Evolutionary conservation across 2,113 vertebrate genomes (phyloP), one percentile per base, ranked within the genome.

Genomic region (Seriola dumerili): DNA sequence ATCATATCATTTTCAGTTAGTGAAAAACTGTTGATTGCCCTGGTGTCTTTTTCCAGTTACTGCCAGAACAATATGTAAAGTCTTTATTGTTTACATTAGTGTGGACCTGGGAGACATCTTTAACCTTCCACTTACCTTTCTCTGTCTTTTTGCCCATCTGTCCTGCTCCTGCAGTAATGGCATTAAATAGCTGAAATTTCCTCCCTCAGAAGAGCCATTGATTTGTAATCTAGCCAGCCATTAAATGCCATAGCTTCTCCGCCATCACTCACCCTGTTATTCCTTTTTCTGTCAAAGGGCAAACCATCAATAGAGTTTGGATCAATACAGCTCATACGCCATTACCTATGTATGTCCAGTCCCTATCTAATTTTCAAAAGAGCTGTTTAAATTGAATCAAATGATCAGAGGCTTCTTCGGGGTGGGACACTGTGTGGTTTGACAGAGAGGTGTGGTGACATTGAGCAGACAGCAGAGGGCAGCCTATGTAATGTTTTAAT

Each of bases 381-480:
- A 63, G 73, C 72, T 44, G 34, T 73, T 69, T 78, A 62, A 85
- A 78, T 88, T 58, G 29, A 82, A 83, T 90, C 14, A 79, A 69
- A 85, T 78, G 44, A 85, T 88, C 80, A 74, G 69, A 76, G 38
- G 68, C 5, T 62, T 68, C 9, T 25, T 46, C 50, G 72, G 13
- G 36, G 71, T 40, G 19, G 21, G 36, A 6, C 21, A 29, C 36
- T 44, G 32, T 46, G 12, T 42, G 23, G 17, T 34, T 71, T 23
- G 34, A 36, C 9, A 50, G 58, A 72, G 74, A 52, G 25, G 40
- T 87, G 86, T 77, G 38, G 69, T 91, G 76, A 67, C 78, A 64
- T 84, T 62, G 48, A 48, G 17, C 29, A 59, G 72, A 87, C 92
- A 90, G 91, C 84, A 93, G 92, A 88, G 87, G 92, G 89, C 90